phyloP scores from a whole-genome alignment of 64 coral and sea anemone species.

The Montipora efflorescens region DNA sequence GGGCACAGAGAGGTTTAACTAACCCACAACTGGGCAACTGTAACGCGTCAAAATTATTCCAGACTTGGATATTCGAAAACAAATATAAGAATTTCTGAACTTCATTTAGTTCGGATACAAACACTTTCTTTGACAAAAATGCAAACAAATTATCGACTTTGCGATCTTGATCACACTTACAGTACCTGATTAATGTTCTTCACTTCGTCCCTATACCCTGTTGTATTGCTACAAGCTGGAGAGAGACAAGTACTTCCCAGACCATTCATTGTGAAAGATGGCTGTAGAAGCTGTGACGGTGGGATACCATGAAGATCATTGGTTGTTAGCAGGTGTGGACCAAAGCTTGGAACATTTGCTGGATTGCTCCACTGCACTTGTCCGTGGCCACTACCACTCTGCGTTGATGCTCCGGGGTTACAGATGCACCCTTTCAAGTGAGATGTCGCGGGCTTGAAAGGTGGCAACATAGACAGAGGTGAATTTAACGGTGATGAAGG shows the following conservation, averaged over 20 bases:
- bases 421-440: background rate
- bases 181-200: slow-evolving; percentile 13
- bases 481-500: slow-evolving; percentile 18
- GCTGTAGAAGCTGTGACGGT: background rate
- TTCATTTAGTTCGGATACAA: too few relatives aligned
- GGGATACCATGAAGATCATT: slow-evolving; percentile 42
- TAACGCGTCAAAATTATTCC: too few relatives aligned
- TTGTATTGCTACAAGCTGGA: slow-evolving; percentile 13
- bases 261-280: slow-evolving; percentile 30
- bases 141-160: background rate
- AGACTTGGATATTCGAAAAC: too few relatives aligned
- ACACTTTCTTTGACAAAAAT: too few relatives aligned
- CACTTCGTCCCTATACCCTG: slow-evolving; percentile 9
- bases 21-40: too few relatives aligned
- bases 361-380: slow-evolving; percentile 23
- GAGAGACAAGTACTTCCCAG: background rate
- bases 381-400: background rate
- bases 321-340: slow-evolving; percentile 8
- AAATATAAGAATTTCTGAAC: too few relatives aligned
- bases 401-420: background rate
- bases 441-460: slow-evolving; percentile 21
- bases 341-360: background rate
- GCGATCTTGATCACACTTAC: background rate
- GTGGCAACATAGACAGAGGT: slow-evolving; percentile 10
- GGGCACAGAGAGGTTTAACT: too few relatives aligned